These are phyloP conservation scores for Pseudomyrmex cubaensis DNA, from an alignment of 1,140 invertebrate species.

Conservation along the genomic window DNA sequence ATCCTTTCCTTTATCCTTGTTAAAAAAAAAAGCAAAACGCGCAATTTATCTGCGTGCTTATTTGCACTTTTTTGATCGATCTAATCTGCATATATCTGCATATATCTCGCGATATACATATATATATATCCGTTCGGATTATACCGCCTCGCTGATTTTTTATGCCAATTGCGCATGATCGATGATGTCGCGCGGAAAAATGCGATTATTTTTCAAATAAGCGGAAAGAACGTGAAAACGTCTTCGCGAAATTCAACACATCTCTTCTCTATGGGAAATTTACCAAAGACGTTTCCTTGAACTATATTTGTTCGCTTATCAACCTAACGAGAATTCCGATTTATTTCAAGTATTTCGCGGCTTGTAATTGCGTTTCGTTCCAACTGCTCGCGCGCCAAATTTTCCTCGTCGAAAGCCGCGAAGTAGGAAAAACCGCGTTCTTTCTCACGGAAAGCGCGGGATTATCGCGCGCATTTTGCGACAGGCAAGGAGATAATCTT, in stretches of 20 bases:
- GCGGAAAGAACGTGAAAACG: background rate
- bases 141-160: background rate
- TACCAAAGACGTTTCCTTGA: background rate
- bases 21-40: too few species aligned
- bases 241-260: too few species aligned
- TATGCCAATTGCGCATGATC: background rate
- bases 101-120: background rate
- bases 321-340: background rate
- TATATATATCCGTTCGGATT: too few species aligned
- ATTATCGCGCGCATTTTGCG: background rate
- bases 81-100: background rate
- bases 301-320: background rate
- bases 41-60: background rate
- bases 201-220: background rate
- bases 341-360: background rate
- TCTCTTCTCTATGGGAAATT: too few species aligned
- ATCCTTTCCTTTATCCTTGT: background rate
- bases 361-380: background rate
- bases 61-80: conserved; percentile 2
- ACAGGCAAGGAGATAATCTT: background rate
- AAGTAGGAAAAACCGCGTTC: background rate
- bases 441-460: background rate
- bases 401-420: conserved; percentile 22
- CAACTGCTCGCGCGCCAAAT: background rate
- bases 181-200: background rate